Conservation (phyloP, 1,140 invertebrate genomes). For the Apis cerana region DNA sequence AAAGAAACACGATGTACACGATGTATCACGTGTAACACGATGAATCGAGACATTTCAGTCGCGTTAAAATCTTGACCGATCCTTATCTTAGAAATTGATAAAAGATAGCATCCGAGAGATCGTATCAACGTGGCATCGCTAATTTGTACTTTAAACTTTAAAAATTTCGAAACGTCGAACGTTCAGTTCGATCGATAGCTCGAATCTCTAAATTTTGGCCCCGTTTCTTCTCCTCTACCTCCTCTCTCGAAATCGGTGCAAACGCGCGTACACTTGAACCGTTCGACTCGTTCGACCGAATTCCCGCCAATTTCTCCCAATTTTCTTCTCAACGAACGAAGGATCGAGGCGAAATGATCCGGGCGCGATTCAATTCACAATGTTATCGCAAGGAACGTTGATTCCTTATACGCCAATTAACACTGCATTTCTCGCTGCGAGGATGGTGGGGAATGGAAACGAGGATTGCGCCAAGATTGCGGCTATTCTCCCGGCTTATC, state of each 20-base stretch:
- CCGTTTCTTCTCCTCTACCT: background rate
- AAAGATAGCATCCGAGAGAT: no score
- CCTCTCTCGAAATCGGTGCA: background rate
- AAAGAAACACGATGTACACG: no score
- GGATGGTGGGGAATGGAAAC: background rate
- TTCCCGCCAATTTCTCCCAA: background rate
- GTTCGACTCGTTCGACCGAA: background rate
- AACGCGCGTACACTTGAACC: background rate
- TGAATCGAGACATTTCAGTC: no score
- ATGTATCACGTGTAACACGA: no score
- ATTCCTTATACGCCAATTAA: slow-evolving; percentile 20
- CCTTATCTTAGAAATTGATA: no score
- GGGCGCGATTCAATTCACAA: background rate
- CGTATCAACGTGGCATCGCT: no score
- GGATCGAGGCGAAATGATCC: background rate
- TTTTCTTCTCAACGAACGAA: background rate
- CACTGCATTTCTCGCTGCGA: background rate
- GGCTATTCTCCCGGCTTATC: background rate
- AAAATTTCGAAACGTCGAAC: no score
- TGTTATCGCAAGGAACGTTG: background rate
- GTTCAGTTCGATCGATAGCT: no score
- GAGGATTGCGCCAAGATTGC: background rate
- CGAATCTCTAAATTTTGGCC: background rate
- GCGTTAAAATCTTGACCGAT: no score
- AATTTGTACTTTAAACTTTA: no score